Evolutionary conservation across 2,113 vertebrate species (phyloP).

Genomic region (Dendrocopos noguchii): DNA sequence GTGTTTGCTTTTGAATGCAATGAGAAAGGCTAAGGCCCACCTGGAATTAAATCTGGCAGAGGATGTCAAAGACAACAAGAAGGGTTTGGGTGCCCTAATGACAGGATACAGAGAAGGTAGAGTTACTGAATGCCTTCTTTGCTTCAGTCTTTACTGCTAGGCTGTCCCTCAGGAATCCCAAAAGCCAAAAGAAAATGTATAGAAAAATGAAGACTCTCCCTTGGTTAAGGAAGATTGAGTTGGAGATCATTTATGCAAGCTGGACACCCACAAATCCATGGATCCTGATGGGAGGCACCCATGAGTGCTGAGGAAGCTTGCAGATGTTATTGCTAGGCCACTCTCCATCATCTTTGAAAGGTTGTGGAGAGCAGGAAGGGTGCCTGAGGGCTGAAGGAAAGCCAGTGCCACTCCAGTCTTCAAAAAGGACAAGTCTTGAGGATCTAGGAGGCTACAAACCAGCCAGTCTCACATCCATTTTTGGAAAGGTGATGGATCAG

Average conservation of each 20-base stretch:
- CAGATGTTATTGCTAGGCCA: neutral
- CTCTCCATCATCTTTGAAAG: neutral
- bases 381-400: neutral
- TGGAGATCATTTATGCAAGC: neutral
- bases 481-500: no score
- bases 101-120: neutral
- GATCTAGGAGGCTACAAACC: neutral
- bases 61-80: neutral
- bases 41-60: neutral
- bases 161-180: neutral
- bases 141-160: neutral
- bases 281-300: neutral
- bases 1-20: constrained; percentile 2
- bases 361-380: neutral
- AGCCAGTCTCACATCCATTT: no score
- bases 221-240: neutral
- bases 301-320: neutral
- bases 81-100: neutral
- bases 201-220: neutral
- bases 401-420: neutral
- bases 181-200: neutral
- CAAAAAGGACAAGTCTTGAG: neutral
- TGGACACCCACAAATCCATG: neutral
- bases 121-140: neutral
- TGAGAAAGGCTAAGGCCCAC: neutral